A percentile compares a stretch with the other conserved stretches of the same genome.
phyloP scores from a whole-genome alignment of 2,797 vertebrate genomes.

The Mormyrus hasselquistii region DNA sequence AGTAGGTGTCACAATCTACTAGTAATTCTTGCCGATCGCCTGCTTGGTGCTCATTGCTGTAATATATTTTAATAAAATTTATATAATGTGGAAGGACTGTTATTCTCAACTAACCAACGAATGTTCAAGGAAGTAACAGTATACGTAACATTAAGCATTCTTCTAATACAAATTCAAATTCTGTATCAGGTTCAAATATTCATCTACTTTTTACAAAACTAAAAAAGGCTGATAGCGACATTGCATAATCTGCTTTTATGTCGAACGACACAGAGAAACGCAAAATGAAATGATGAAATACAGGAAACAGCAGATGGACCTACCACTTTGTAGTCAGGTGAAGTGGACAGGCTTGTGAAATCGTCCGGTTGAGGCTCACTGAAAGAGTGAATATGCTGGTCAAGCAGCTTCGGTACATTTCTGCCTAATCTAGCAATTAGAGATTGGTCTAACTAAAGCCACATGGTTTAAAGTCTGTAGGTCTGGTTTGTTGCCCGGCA shows the following conservation, averaged over 20 bases:
- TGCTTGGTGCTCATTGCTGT: background rate
- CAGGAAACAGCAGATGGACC: background rate
- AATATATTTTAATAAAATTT: background rate
- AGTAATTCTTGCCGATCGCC: background rate
- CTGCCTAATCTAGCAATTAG: background rate
- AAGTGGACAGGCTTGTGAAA: slow-evolving; percentile 16
- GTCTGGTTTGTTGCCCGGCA: background rate
- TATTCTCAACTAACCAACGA: background rate
- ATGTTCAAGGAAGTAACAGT: background rate
- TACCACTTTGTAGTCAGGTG: slow-evolving; percentile 58
- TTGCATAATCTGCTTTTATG: too few relatives aligned
- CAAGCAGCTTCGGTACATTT: background rate
- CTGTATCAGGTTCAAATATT: background rate
- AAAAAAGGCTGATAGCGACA: background rate
- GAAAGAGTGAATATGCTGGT: slow-evolving; percentile 24
- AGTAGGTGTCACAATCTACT: background rate
- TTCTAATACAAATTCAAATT: background rate
- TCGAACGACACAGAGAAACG: background rate
- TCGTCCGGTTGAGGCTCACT: slow-evolving; percentile 47
- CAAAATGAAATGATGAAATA: background rate
- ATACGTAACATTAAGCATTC: background rate
- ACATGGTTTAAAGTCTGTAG: background rate
- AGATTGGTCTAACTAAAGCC: background rate
- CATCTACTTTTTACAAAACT: background rate
- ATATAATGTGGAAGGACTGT: background rate